Conservation (phyloP, 2,113 vertebrate genomes). For the Nothoprocta perdicaria region DNA sequence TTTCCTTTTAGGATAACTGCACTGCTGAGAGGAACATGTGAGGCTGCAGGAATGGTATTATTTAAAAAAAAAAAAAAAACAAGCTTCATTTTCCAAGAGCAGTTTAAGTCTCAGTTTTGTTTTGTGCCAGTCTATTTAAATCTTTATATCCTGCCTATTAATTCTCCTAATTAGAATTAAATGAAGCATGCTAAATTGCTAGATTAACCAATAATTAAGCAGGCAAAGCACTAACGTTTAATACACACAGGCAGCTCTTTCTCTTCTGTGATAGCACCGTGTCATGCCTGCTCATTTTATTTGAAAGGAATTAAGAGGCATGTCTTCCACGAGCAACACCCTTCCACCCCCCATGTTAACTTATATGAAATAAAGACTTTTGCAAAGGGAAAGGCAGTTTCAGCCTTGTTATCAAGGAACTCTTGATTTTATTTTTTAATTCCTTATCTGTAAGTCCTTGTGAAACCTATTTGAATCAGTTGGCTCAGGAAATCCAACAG, state of each 20-base stretch:
- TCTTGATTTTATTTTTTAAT: conserved; percentile 62
- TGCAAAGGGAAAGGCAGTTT: conserved; percentile 49
- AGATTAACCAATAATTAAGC: conserved; percentile 91
- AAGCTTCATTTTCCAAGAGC: conserved; percentile 41
- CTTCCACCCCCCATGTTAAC: conserved; percentile 14
- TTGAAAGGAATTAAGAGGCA: conserved; percentile 70
- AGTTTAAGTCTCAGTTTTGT: conserved; percentile 71
- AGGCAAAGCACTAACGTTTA: conserved; percentile 78
- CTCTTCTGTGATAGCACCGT: conserved; percentile 68
- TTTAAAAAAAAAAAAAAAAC: not conserved
- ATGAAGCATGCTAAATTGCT: conserved; percentile 88
- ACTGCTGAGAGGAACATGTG: not conserved
- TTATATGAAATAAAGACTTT: conserved; percentile 64
- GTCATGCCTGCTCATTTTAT: conserved; percentile 74
- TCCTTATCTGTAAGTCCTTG: conserved; percentile 50
- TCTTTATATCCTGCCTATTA: conserved; percentile 85
- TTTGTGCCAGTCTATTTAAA: conserved; percentile 80
- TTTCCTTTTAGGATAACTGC: not conserved
- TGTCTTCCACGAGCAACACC: conserved; percentile 61
- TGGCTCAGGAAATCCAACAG: conserved; percentile 46
- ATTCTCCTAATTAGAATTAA: conserved; percentile 91
- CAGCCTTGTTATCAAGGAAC: conserved; percentile 47
- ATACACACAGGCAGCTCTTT: conserved; percentile 75
- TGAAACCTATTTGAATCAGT: conserved; percentile 53
- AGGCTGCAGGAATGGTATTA: not conserved